Base-by-base conservation (phyloP, 2,797 vertebrate species). In the Manis javanica region DNA sequence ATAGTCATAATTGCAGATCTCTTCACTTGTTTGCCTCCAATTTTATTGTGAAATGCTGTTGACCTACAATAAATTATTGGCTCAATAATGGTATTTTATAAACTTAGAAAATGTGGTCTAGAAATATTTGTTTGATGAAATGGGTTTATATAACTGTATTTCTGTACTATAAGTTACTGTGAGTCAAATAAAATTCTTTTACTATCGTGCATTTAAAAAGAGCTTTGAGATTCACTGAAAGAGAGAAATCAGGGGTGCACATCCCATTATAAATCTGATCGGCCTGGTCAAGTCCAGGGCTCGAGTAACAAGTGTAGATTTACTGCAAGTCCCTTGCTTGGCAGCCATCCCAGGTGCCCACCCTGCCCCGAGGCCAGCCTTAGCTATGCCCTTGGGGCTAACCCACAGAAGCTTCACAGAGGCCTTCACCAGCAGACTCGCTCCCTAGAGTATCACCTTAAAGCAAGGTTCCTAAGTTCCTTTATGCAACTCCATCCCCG, bases 261-360 rank as follows among this genome's bases (percentile, higher is more conserved):
- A 0, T 5, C 89, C 85, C 1, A 96, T 57, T 53, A 42, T 53
- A 94, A 95, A 66, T 90, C 66, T 92, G 72, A 69, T 71, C 34
- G 88, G 82, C 81, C 39, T 72, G 57, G n/a, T 23, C 66, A 75
- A 91, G 97, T 86, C 83, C 91, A 94, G 90, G 91, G 90, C 97
- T 94, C 95, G 66, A 90, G n/a, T 18, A 51, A 9, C 26, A 34
- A 64, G 84, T 86, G 37, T 79, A 82, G 79, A 82, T 90, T 85
- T 94, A 91, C 89, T 91, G 96, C 93, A 97, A 95, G 83, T 37
- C 77, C 81, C 87, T 75, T 82, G 64, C 34, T 2, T 97, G 96
- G 91, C 96, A 94, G 78, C 78, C 87, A 90, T 74, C 74, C 59
- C 64, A 95, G 29, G 81, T 92, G 82, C 81, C 97, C 57, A 21